Base-by-base conservation (phyloP, 2,797 vertebrate genomes). In the Poeciliopsis turneri region DNA sequence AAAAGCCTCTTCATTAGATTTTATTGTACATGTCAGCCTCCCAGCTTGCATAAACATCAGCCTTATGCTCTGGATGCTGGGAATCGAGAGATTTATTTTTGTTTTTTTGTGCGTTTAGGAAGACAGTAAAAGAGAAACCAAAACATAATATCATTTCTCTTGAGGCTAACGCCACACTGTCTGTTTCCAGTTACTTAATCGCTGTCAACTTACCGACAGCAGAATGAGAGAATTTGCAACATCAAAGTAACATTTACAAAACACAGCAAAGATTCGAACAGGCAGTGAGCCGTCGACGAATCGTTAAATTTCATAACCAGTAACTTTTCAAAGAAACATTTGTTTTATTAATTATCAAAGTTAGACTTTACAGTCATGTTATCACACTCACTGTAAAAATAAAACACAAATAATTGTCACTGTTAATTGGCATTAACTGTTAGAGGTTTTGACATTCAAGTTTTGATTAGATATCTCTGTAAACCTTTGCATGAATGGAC, bases 271-370 rank as follows among this genome's bases (percentile, higher is more conserved):
- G 36, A 36, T 0, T 36, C 36, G 4, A 36, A 5, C 36, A 36
- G 36, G 36, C 36, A 39, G 30, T 13, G 33, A 33, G 5, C 15
- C 5, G 3, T 61, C 6, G 5, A 2, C 1, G 28, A 30, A 33
- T 18, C 68, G 1, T 45, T 45, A 13, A 25, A n/a, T n/a, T 16
- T 43, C 9, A 70, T 70, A 43, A n/a, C 18, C 9, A 36, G 4
- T 20, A 36, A 4, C 10, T 13, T 20, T 25, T 76, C 61, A 11
- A 23, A 59, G 76, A 72, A 80, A 46, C 10, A 51, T 53, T 45
- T 39, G 30, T 74, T 79, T 76, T 47, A 82, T 81, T 57, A 47
- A 4, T 15, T n/a, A 75, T 61, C 16, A 61, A 36, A 33, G 30
- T 33, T 16, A 30, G 28, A 16, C 2, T 61, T 61, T 33, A 61